phyloP scores from a whole-genome alignment of 2,888 invertebrate species.

The Neelides folsomi region DNA sequence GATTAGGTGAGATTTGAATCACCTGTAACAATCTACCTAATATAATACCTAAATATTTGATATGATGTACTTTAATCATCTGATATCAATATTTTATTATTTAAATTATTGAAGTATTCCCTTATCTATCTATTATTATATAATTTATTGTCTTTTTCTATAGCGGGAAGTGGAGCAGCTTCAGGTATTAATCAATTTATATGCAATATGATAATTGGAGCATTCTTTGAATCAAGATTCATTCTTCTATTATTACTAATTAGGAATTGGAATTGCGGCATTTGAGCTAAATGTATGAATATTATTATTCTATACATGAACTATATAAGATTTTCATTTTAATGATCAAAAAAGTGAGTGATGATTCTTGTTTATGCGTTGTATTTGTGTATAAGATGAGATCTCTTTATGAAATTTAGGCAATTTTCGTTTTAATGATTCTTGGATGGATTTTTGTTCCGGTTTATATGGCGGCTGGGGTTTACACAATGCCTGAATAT shows the following conservation, averaged over 20 bases:
- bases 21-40: too few species aligned
- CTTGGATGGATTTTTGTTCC: conserved; percentile 44
- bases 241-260: not conserved
- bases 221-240: too few species aligned
- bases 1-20: conserved; percentile 41
- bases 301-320: not conserved
- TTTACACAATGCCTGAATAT: conserved; percentile 46
- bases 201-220: too few species aligned
- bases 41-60: too few species aligned
- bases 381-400: not conserved
- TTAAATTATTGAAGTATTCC: too few species aligned
- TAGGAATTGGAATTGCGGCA: conserved; percentile 41
- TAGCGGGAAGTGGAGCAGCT: conserved; percentile 38
- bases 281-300: conserved; percentile 41
- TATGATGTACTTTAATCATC: too few species aligned
- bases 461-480: conserved; percentile 42
- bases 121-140: too few species aligned
- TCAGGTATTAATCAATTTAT: conserved; percentile 14
- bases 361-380: not conserved
- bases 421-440: conserved; percentile 41
- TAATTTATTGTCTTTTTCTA: conserved; percentile 29
- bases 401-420: conserved; percentile 35
- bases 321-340: conserved; percentile 5
- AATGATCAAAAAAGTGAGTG: not conserved
- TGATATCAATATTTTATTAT: too few species aligned